phyloP scores from a whole-genome alignment of 2,113 vertebrate species.

The Psephotus haematonotus region DNA sequence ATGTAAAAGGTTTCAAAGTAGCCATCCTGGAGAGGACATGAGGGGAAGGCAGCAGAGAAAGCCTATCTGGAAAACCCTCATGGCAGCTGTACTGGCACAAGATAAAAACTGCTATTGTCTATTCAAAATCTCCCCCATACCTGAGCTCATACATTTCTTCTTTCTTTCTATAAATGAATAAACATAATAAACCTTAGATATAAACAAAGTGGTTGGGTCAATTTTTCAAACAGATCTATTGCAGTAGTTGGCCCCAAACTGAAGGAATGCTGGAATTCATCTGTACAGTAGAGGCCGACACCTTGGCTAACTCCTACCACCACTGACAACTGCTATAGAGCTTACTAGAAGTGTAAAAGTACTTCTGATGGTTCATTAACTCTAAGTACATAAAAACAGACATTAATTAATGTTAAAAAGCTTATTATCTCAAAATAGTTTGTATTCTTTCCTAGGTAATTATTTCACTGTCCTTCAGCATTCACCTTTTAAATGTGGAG shows the following conservation, averaged over 20 bases:
- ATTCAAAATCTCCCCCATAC: rapidly evolving
- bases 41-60: neutral
- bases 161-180: neutral
- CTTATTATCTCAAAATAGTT: neutral
- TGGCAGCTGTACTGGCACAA: neutral
- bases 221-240: neutral
- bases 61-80: neutral
- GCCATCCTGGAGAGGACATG: neutral
- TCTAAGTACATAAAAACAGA: neutral
- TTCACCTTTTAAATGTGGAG: neutral
- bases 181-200: neutral
- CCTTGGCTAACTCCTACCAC: neutral
- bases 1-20: neutral
- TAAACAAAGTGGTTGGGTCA: neutral
- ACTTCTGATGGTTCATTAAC: neutral
- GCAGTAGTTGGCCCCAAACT: neutral
- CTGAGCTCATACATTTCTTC: neutral
- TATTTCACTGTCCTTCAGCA: neutral
- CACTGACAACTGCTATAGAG: neutral
- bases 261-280: neutral
- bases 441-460: neutral
- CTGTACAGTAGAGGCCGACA: neutral
- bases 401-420: neutral
- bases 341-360: neutral
- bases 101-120: neutral